These are phyloP conservation scores for Mesitornis unicolor DNA, from an alignment of 2,113 vertebrate species.

Conservation along the genomic window DNA sequence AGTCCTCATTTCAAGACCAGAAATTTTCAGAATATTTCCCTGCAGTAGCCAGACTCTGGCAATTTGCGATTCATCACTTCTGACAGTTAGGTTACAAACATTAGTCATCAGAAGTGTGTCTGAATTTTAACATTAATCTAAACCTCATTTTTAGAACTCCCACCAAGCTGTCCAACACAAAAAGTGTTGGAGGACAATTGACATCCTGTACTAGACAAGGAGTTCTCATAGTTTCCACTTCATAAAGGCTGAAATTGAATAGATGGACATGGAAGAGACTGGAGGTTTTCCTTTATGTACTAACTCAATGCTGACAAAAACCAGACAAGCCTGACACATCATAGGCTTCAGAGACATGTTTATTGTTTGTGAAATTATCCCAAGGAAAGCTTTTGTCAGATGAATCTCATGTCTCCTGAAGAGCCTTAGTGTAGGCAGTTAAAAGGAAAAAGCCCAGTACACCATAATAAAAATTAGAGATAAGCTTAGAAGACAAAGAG, in stretches of 20 bases:
- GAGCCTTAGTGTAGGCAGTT: not conserved
- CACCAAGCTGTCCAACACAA: constrained; percentile 21
- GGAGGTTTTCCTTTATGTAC: not conserved
- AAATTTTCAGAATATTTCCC: constrained; percentile 6
- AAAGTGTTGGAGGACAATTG: not conserved
- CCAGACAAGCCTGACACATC: not conserved
- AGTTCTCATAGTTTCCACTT: not conserved
- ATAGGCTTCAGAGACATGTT: not conserved
- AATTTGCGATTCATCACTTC: constrained; percentile 42
- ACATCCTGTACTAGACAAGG: not conserved
- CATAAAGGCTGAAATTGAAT: not conserved
- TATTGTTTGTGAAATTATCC: constrained; percentile 36
- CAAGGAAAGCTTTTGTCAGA: not conserved
- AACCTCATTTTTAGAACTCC: constrained; percentile 53
- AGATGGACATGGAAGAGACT: not conserved
- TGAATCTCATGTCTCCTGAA: not conserved
- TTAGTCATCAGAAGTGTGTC: constrained; percentile 19
- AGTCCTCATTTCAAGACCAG: not conserved
- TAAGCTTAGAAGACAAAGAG: not conserved
- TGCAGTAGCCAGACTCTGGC: not conserved
- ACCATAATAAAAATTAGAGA: not conserved
- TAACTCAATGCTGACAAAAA: not conserved
- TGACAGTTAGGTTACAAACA: not conserved
- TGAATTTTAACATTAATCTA: not conserved
- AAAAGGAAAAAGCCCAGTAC: not conserved